These are phyloP conservation scores for Melanophora roralis DNA, from an alignment of 2,888 invertebrate genomes.

Conservation along the genomic window DNA sequence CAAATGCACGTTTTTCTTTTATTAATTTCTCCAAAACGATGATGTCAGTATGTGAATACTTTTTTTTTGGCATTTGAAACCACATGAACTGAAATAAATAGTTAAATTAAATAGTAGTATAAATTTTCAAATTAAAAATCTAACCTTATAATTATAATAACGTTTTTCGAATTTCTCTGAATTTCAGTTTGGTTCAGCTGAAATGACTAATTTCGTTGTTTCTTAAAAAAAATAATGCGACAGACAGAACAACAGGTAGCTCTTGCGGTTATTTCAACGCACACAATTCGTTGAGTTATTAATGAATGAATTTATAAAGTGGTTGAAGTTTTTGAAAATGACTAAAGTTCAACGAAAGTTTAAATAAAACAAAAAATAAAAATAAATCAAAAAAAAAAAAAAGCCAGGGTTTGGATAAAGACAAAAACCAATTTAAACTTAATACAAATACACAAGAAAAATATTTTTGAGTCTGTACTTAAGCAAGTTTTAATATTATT, in stretches of 20 bases:
- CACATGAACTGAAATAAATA: too few relatives aligned
- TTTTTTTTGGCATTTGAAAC: too few relatives aligned
- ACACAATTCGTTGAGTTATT: slow-evolving; percentile 3
- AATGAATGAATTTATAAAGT: slow-evolving; percentile 34
- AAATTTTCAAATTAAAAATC: too few relatives aligned
- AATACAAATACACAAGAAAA: too few relatives aligned
- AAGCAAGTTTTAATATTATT: too few relatives aligned
- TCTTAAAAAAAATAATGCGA: background rate
- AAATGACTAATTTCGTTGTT: slow-evolving; percentile 47
- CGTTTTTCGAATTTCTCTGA: background rate
- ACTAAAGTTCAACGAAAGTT: slow-evolving; percentile 52
- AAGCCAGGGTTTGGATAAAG: slow-evolving; percentile 26
- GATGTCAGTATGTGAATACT: slow-evolving; percentile 42
- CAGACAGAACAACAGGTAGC: slow-evolving; percentile 34
- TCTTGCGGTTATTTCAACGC: slow-evolving; percentile 32
- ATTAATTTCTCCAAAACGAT: too few relatives aligned
- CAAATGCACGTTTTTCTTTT: too few relatives aligned
- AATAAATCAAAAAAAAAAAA: background rate
- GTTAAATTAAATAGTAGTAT: too few relatives aligned
- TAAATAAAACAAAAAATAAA: slow-evolving; percentile 15
- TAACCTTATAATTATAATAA: too few relatives aligned
- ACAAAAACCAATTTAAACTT: background rate
- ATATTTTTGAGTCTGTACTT: too few relatives aligned
- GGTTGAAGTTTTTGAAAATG: slow-evolving; percentile 31
- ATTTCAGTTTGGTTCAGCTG: slow-evolving; percentile 5